Base-by-base conservation (phyloP, 2,113 vertebrate genomes). In the Morphnarchus princeps region DNA sequence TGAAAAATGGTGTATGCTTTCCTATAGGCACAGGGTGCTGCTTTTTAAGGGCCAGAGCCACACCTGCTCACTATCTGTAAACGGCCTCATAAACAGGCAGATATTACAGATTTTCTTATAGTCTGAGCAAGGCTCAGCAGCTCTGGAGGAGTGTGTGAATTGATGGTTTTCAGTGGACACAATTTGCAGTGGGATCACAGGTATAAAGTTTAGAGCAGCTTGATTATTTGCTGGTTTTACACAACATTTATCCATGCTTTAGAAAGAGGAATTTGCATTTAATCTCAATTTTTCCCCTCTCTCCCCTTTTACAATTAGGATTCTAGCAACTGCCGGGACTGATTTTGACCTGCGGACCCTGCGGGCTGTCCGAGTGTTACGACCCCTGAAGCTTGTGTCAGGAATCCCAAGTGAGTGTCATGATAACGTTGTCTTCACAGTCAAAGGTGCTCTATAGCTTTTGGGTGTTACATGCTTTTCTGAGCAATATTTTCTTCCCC, bases 311-410 rank as follows among this genome's bases (percentile, higher is more conserved):
- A 9, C 72, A 69, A 55, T 31, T 97, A 99, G 99, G 98, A 99
- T 99, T 94, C 97, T 99, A 38, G 99, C 99, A 81, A 99, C 99
- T 1, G 99, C 99, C 10, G 99, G 99, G 42, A 98, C 99, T 0
- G 99, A 99, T 58, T 99, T 99, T 74, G 99, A 99, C 92, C 98
- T 99, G 91, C 97, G 99, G 86, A 99, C 99, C 0, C 97, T 99
- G 95, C 98, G 99, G 83, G 99, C 99, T 0, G 99, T 99, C 17
- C 98, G 99, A 45, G 99, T 99, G n/a, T 79, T 99, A 13, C 98
- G 99, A 58, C 99, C 99, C 0, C 98, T 99, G 91, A 99, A 99
- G 93, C 98, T 99, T 18, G 99, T 99, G 86, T 99, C 99, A 0
- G 99, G 99, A 72, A 99, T 99, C 94, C 99, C 99, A 82, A 99